Conservation (phyloP, 2,113 vertebrate genomes). For the Alouatta palliata region DNA sequence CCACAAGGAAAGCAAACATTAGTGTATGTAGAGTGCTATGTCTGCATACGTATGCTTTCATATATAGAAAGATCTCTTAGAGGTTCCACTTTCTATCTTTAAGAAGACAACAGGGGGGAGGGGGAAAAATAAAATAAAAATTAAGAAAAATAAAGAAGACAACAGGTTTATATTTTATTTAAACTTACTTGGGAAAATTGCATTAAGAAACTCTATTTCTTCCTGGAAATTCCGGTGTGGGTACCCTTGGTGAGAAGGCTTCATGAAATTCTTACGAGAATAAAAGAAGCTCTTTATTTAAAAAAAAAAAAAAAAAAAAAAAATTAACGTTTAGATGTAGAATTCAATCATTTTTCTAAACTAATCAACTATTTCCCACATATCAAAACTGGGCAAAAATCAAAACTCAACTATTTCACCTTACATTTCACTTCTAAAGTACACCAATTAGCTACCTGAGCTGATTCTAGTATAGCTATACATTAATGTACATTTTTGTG, state of each 20-base stretch:
- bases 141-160: background rate
- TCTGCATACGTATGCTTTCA: background rate
- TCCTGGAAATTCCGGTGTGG: constrained; percentile 99
- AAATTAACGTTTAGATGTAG: background rate
- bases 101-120: background rate
- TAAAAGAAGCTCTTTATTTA: constrained; percentile 97
- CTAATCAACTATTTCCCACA: background rate
- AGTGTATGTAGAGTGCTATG: background rate
- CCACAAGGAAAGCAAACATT: no score
- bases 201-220: constrained; percentile 98
- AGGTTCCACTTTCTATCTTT: background rate
- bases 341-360: background rate
- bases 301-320: constrained; percentile 30
- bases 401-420: background rate
- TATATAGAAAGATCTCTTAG: background rate
- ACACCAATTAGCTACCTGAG: background rate
- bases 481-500: background rate
- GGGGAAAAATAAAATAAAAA: no score
- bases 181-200: constrained; percentile 98
- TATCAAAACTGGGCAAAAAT: background rate
- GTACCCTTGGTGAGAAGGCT: constrained; percentile 99
- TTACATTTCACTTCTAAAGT: background rate
- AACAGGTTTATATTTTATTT: background rate
- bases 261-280: constrained; percentile 99
- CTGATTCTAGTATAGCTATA: background rate